Percentiles rank a stretch among this genome's conserved stretches.
phyloP scores from a whole-genome alignment of 2,113 vertebrate species.

The Silurus glanis region DNA sequence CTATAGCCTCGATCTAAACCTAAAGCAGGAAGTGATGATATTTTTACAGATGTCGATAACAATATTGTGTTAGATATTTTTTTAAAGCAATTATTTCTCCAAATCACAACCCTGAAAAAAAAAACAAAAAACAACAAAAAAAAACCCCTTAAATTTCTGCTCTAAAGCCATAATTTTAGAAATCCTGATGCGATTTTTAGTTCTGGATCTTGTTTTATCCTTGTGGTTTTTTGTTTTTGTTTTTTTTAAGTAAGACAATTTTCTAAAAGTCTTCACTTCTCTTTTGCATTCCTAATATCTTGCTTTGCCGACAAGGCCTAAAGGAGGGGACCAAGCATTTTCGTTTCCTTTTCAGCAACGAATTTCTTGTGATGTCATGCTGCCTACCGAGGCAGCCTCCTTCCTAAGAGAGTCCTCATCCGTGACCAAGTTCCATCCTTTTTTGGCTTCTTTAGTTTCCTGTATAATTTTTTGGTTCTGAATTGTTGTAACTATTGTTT shows the following conservation, averaged over 20 bases:
- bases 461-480: conserved; percentile 61
- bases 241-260: neutral
- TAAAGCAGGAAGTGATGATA: neutral
- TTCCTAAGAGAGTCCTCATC: conserved; percentile 45
- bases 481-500: conserved; percentile 67
- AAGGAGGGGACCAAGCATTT: conserved; percentile 64
- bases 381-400: conserved; percentile 10
- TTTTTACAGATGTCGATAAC: neutral
- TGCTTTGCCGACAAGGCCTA: conserved; percentile 21
- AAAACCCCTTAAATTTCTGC: neutral
- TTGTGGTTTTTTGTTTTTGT: no score
- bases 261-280: neutral
- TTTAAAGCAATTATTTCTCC: neutral
- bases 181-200: neutral
- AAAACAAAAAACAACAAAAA: neutral
- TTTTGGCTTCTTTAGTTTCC: conserved; percentile 64
- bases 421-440: conserved; percentile 57
- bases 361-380: conserved; percentile 50
- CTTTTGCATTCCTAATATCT: neutral
- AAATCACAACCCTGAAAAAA: neutral
- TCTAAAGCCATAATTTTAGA: neutral
- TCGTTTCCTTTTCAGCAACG: conserved; percentile 44
- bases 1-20: neutral
- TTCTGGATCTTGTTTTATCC: neutral
- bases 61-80: neutral